These are phyloP conservation scores for Drosophila pseudotalamancana DNA, from an alignment of 2,888 invertebrate genomes.

Conservation along the genomic window DNA sequence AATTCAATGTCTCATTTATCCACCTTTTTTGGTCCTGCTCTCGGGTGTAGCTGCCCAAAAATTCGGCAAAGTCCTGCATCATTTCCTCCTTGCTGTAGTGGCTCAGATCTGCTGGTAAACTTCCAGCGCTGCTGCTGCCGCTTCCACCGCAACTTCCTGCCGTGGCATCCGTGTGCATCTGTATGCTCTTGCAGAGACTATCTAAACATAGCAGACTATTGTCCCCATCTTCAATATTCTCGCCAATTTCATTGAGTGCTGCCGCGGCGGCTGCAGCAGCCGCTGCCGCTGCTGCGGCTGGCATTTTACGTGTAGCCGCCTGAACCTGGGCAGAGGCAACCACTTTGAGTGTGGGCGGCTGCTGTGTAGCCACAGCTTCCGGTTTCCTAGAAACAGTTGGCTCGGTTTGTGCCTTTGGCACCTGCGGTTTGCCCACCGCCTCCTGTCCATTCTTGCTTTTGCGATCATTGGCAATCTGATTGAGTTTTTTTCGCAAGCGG, in stretches of 20 bases:
- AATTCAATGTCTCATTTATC: constrained; percentile 83
- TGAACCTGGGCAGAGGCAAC: constrained; percentile 65
- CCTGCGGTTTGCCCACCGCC: not conserved
- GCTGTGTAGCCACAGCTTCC: constrained; percentile 34
- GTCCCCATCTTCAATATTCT: constrained; percentile 66
- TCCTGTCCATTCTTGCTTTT: constrained; percentile 75
- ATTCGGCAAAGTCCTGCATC: constrained; percentile 81
- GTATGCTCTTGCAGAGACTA: constrained; percentile 80
- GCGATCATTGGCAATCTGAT: constrained; percentile 81
- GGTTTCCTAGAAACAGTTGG: not conserved
- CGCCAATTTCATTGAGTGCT: constrained; percentile 50
- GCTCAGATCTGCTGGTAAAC: constrained; percentile 45
- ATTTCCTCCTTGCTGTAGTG: constrained; percentile 73
- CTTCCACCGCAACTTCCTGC: constrained; percentile 32
- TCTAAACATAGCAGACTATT: constrained; percentile 79
- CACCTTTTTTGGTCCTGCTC: constrained; percentile 81
- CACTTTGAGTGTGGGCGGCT: constrained; percentile 60
- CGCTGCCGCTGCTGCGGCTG: constrained; percentile 46
- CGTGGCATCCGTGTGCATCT: constrained; percentile 59
- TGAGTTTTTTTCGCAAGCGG: constrained; percentile 83
- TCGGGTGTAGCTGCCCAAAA: constrained; percentile 79
- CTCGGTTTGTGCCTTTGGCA: constrained; percentile 17
- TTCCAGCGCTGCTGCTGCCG: constrained; percentile 32
- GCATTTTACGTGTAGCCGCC: constrained; percentile 45
- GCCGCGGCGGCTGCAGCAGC: constrained; percentile 59